These are phyloP conservation scores for Acronicta leporina DNA, from an alignment of 2,888 invertebrate species.

Conservation along the genomic window DNA sequence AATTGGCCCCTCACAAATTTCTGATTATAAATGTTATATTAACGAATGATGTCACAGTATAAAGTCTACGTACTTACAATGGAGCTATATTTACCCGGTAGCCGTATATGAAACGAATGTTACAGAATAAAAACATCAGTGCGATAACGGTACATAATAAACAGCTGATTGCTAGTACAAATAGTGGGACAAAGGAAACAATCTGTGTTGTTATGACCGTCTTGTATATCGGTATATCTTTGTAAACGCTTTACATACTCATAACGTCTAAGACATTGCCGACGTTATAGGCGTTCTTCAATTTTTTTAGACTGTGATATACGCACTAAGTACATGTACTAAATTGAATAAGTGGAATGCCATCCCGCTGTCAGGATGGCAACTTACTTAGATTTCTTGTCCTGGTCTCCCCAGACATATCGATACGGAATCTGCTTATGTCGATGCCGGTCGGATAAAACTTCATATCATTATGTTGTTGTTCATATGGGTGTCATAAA, in stretches of 20 bases:
- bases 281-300: too few species aligned
- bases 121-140: slow-evolving; percentile 42
- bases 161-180: slow-evolving; percentile 65
- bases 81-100: slow-evolving; percentile 1
- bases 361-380: not conserved
- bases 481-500: too few species aligned
- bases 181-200: slow-evolving; percentile 57
- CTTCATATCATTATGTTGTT: too few species aligned
- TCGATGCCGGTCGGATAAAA: too few species aligned
- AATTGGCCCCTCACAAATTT: too few species aligned
- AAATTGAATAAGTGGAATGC: not conserved
- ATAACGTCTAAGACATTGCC: too few species aligned
- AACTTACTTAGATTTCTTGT: not conserved
- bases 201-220: slow-evolving; percentile 34
- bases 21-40: not conserved
- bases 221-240: slow-evolving; percentile 9
- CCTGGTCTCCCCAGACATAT: too few species aligned
- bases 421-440: too few species aligned
- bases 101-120: slow-evolving; percentile 33
- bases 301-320: not conserved
- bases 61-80: not conserved
- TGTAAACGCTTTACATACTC: not conserved
- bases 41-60: not conserved
- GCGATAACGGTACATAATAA: slow-evolving; percentile 56
- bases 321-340: not conserved